These are phyloP conservation scores for Neodiprion pinetum DNA, from an alignment of 1,140 invertebrate species.

Conservation along the genomic window DNA sequence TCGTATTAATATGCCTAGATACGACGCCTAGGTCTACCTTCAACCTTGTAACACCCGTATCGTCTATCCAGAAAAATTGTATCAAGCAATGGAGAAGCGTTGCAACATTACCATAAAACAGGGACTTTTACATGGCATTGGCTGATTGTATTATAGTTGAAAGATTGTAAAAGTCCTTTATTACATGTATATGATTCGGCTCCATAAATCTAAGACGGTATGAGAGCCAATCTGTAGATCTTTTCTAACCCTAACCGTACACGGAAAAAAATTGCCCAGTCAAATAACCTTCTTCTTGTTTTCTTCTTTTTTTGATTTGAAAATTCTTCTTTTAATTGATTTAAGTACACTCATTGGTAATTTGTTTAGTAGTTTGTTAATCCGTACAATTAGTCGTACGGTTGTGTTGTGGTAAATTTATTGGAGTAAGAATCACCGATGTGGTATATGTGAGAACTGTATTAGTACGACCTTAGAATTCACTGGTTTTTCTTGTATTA, in stretches of 20 bases:
- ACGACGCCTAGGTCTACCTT: neutral
- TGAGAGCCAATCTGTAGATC: neutral
- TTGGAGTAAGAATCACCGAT: no score
- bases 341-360: no score
- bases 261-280: neutral
- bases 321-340: neutral
- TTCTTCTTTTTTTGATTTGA: no score
- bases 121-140: neutral
- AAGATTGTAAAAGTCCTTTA: neutral
- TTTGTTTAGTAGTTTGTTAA: no score
- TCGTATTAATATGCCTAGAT: neutral
- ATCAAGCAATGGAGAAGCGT: no score
- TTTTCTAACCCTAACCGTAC: neutral
- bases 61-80: neutral
- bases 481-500: no score
- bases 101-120: no score
- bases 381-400: no score
- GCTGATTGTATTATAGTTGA: neutral
- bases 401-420: no score
- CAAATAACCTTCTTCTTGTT: neutral
- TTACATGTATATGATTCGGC: neutral
- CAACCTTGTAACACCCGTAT: neutral
- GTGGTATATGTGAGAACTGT: no score
- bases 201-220: constrained; percentile 1
- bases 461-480: no score